Percentiles rank a stretch among this genome's conserved stretches.
phyloP scores from a whole-genome alignment of 2,888 invertebrate genomes.

The Syritta pipiens region DNA sequence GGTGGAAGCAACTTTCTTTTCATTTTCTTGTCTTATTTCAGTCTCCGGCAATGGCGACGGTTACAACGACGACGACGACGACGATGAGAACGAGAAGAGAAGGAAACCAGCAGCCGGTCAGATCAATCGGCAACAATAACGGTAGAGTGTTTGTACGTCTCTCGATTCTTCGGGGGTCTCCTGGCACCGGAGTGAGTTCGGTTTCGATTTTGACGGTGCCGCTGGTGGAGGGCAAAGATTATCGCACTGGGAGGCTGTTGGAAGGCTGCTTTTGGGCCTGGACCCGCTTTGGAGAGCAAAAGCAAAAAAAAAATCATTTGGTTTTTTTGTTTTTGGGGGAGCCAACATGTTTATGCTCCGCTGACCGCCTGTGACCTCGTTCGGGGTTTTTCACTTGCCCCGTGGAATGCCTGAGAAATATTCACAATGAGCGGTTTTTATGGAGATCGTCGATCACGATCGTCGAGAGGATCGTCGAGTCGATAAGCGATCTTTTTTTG shows the following conservation, averaged over 20 bases:
- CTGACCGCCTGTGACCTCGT: slow-evolving; percentile 21
- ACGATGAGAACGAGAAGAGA: slow-evolving; percentile 20
- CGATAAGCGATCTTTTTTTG: too few relatives aligned
- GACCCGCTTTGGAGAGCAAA: slow-evolving; percentile 2
- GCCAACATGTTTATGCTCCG: slow-evolving; percentile 17
- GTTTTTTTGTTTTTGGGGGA: slow-evolving; percentile 8
- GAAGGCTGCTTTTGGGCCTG: neutral
- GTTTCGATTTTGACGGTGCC: slow-evolving; percentile 51
- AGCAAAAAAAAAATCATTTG: neutral
- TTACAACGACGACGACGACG: neutral
- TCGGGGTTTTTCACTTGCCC: slow-evolving; percentile 12
- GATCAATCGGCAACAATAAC: slow-evolving; percentile 60
- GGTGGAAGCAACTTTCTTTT: slow-evolving; percentile 66
- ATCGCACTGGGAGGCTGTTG: neutral
- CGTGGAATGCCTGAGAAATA: neutral
- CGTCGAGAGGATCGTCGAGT: too few relatives aligned
- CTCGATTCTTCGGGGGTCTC: neutral
- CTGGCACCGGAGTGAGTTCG: slow-evolving; percentile 41
- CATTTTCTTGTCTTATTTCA: slow-evolving; percentile 48
- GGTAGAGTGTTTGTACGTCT: slow-evolving; percentile 53
- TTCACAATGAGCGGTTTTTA: neutral
- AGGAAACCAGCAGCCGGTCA: slow-evolving; percentile 48
- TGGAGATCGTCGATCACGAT: neutral
- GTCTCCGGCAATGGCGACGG: neutral
- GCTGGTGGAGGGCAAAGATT: neutral